Percentiles rank a stretch among this genome's conserved stretches.
Conservation (phyloP, 2,888 invertebrate genomes). For the Coenonympha arcania region DNA sequence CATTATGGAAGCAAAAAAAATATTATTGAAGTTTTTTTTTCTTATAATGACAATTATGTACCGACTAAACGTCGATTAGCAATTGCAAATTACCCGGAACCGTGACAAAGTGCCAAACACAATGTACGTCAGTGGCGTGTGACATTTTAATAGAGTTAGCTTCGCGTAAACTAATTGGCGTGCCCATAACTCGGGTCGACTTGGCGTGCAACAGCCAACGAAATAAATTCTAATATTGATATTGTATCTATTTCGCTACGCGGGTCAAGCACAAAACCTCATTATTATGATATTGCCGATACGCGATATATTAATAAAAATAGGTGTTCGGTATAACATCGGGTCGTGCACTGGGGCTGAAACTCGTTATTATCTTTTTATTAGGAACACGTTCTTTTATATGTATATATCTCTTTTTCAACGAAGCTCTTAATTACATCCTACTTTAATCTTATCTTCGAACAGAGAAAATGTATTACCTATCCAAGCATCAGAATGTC, state of each 20-base stretch:
- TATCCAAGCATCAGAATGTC: no score
- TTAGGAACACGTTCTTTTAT: neutral
- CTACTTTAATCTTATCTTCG: no score
- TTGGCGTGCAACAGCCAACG: neutral
- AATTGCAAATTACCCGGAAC: neutral
- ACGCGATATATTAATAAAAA: neutral
- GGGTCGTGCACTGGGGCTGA: neutral
- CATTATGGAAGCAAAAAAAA: no score
- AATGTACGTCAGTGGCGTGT: neutral
- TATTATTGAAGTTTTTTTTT: neutral
- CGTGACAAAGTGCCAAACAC: neutral
- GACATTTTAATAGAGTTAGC: slow-evolving; percentile 2
- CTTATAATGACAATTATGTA: neutral
- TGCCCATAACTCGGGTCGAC: neutral
- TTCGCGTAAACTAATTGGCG: slow-evolving; percentile 4
- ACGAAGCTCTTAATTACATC: no score
- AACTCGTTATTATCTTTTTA: neutral
- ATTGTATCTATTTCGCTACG: neutral
- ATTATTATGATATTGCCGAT: neutral
- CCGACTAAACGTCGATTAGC: neutral
- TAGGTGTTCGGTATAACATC: neutral
- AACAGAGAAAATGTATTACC: no score
- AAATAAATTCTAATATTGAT: neutral
- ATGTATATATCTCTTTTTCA: neutral
- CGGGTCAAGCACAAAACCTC: neutral